Evolutionary conservation across 2,888 invertebrate species (phyloP), one percentile per base, ranked within the genome.

Genomic region (Aphidoletes aphidimyza): DNA sequence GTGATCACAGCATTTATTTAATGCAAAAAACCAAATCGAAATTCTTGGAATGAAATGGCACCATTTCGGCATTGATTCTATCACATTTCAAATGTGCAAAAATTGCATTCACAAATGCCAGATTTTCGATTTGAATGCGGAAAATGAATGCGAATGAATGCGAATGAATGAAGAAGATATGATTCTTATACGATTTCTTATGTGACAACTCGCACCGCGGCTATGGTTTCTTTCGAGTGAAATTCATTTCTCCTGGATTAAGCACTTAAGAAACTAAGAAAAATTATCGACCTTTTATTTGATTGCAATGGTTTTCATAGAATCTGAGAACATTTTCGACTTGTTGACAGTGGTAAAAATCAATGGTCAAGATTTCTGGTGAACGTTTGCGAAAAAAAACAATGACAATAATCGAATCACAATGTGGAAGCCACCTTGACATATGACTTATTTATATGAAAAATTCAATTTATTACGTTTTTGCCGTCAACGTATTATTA

Each of bases 391-490:
- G 8, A 26, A 6, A 83, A 83, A 2, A 83, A 83, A 37, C 19
- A 39, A 39, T 14, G 19, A 26, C 5, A 81, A 36, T 17, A 81
- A 81, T 14, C 8, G 11, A 2, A 11, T n/a, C 37, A 5, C n/a
- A 36, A 81, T 22, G 39, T 81, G n/a, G 22, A 36, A 39, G 22
- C 81, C 83, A 26, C 45, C 83, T 83, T 83, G 83, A 39, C 81
- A 83, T 39, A 83, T 83, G 81, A 83, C 83, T 83, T 83, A 39
- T 83, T 83, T 83, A 83, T 83, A 83, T 17, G 36, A 81, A 81
- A 81, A 37, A 81, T 81, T 83, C 39, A 83, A 83, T 83, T 83
- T 83, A 83, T 83, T 83, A n/a, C 83, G 2, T 54, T 22, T 54
- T 54, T 54, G 1, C 34, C 69, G 30, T 69, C 69, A 69, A 69